These are phyloP conservation scores for Papilio glaucus DNA, from an alignment of 1,140 invertebrate genomes.

Conservation along the genomic window DNA sequence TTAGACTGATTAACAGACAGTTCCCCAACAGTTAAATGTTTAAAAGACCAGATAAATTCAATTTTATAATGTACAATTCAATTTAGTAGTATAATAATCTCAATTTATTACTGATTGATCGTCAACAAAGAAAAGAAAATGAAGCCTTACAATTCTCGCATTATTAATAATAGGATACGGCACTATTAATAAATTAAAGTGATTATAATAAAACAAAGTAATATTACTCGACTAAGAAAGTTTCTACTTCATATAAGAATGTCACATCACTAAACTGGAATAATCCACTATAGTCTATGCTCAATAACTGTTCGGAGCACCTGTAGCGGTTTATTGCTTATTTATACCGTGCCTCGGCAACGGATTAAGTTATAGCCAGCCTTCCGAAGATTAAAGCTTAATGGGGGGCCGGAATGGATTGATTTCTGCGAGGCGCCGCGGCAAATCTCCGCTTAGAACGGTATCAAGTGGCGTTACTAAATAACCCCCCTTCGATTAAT, in stretches of 20 bases:
- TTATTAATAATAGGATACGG: no score
- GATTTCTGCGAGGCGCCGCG: conserved; percentile 73
- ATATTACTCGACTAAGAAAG: not conserved
- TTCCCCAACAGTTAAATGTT: not conserved
- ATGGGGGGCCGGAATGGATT: conserved; percentile 73
- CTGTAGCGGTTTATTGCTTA: conserved; percentile 78
- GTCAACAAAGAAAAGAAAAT: no score
- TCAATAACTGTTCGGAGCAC: conserved; percentile 63
- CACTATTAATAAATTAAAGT: no score
- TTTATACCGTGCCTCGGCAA: conserved; percentile 75
- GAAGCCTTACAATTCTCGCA: no score
- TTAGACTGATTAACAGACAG: not conserved
- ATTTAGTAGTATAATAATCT: not conserved
- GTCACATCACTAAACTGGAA: conserved; percentile 40
- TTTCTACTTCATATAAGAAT: not conserved
- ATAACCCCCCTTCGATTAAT: conserved; percentile 29
- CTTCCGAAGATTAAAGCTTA: conserved; percentile 78
- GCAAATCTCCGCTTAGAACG: conserved; percentile 63
- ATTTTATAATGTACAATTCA: not conserved
- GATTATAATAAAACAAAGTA: no score
- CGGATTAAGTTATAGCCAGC: conserved; percentile 81
- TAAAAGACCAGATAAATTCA: not conserved
- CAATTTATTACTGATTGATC: no score
- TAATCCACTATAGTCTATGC: conserved; percentile 51
- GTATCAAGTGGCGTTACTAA: conserved; percentile 48